phyloP scores from a whole-genome alignment of 2,797 vertebrate species.

The Meriones psammophilus region DNA sequence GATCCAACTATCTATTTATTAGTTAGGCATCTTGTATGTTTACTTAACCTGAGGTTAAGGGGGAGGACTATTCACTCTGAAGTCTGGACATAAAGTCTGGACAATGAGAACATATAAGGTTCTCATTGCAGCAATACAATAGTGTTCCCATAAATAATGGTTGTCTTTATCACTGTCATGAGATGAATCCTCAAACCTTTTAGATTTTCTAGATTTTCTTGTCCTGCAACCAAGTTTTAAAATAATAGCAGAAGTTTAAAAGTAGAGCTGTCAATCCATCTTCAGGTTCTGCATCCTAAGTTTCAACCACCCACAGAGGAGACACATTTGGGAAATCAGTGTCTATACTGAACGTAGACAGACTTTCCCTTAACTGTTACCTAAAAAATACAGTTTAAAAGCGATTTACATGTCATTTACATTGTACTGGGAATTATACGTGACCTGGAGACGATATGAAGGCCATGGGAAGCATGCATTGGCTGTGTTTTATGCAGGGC shows the following conservation, averaged over 20 bases:
- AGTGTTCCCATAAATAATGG: background rate
- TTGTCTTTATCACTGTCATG: background rate
- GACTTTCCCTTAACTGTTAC: background rate
- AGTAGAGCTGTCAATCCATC: background rate
- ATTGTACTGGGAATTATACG: background rate
- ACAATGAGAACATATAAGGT: background rate
- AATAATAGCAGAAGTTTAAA: constrained; percentile 33
- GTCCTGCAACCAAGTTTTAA: constrained; percentile 18
- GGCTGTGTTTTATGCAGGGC: too few relatives aligned
- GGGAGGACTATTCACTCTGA: background rate
- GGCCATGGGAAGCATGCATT: background rate
- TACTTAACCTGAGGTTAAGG: constrained; percentile 3
- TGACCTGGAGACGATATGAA: background rate
- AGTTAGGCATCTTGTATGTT: background rate
- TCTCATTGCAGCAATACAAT: background rate
- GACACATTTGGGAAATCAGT: background rate
- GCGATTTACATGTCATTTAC: background rate
- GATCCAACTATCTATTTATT: background rate
- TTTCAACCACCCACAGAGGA: background rate
- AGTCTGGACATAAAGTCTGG: background rate
- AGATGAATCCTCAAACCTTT: constrained; percentile 12
- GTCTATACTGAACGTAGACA: background rate
- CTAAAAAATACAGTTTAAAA: background rate
- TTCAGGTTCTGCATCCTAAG: background rate
- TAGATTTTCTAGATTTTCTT: background rate